Evolutionary conservation across 2,888 invertebrate species (phyloP), one percentile per base, ranked within the genome.

Genomic region (Ornithoptera alexandrae): DNA sequence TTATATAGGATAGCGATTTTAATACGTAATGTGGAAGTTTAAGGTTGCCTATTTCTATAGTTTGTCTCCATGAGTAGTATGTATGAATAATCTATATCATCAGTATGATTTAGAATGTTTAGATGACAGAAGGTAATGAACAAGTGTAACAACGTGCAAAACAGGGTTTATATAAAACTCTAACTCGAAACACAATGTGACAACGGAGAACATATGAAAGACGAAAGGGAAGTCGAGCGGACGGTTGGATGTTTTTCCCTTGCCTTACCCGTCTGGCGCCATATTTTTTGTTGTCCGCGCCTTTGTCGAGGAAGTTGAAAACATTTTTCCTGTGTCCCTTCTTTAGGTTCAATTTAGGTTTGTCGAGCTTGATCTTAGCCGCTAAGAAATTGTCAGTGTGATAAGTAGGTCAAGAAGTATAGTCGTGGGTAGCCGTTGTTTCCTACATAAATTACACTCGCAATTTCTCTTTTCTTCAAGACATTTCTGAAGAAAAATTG

Each of bases 231-330:
- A 69, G 65, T 36, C 63, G 65, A 4, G 53, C 61, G 65, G 69
- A 69, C 42, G 46, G 57, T 57, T 36, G 36, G 39, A 61, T 65
- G 67, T 62, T 62, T 73, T 73, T 61, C 68, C 53, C 72, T 72
- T 68, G 64, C 68, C 60, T 50, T 62, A 39, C 56, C 39, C 68
- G 69, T 67, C 64, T 64, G 62, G 57, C 70, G 64, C 65, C 67
- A 4, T 65, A 67, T 61, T 71, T 70, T 73, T 68, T 68, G 65
- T 59, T 67, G 69, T 62, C 53, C 57, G 66, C 66, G 63, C 50
- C 62, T 69, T 65, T 65, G 70, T 63, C 36, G 58, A 46, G 30
- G 67, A 59, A 62, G 70, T 70, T 59, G 53, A 66, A 67, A 53
- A 67, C 59, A 58, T 70, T 66, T 67, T 59, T 58, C 67, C 42